These are phyloP conservation scores for Decapterus maruadsi DNA, from an alignment of 2,797 vertebrate species.

Conservation along the genomic window DNA sequence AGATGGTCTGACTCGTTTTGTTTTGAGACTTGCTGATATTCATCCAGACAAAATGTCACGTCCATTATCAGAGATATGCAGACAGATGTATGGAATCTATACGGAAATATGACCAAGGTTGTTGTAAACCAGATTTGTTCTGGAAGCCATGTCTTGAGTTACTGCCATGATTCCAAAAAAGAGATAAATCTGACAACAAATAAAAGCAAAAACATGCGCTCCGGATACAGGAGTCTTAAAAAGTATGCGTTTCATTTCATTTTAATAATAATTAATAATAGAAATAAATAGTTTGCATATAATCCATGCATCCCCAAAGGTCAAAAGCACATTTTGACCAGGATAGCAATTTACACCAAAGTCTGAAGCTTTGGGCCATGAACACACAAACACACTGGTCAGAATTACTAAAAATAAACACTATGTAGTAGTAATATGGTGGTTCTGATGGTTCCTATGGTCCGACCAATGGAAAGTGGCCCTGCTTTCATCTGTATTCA, in stretches of 20 bases:
- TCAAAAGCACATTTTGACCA: no score
- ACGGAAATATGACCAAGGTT: background rate
- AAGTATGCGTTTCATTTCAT: no score
- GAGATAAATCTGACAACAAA: background rate
- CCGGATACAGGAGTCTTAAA: no score
- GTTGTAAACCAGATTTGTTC: background rate
- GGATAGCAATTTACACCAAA: no score
- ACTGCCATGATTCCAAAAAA: background rate
- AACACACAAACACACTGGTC: no score
- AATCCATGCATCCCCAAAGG: no score
- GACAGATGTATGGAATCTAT: background rate
- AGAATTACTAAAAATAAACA: background rate
- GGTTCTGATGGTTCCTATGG: background rate
- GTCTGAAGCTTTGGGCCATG: no score
- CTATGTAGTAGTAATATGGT: background rate
- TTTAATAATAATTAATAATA: no score
- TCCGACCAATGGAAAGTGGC: background rate
- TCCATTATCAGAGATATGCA: background rate
- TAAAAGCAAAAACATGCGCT: background rate
- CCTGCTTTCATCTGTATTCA: slow-evolving; percentile 56
- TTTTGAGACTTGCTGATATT: background rate
- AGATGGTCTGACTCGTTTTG: background rate
- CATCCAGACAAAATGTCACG: background rate
- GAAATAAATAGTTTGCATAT: no score
- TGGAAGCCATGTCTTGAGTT: background rate